Evolutionary conservation across 2,113 vertebrate species (phyloP), one percentile per base, ranked within the genome.

Genomic region (Lota lota): DNA sequence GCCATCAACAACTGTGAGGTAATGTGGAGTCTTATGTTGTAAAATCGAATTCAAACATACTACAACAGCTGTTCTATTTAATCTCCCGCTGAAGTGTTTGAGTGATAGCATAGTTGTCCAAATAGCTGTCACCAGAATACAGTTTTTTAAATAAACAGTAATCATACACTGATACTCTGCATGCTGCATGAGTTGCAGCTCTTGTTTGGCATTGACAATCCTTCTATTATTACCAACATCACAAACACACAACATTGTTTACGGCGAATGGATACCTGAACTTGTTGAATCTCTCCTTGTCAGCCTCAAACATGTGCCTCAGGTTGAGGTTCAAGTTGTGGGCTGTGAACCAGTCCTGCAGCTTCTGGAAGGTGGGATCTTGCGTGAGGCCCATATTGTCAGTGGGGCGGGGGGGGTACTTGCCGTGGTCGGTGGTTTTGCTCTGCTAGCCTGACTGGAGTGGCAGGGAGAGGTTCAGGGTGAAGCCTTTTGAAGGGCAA

Each of bases 251-350:
- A 33, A 6, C 28, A 33, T 4, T 6, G 7, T 33, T 33, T 4
- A 33, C 7, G 28, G 28, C 28, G 18, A 56, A 56, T 2, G 2
- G 18, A 75, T 10, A 6, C 96, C 95, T 97, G 88, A 97, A 88
- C 56, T 91, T 94, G 76, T 71, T 87, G 91, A 97, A 97, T 28
- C 96, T 91, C 3, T 94, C 92, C 79, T 91, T 91, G 70, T 97
- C 94, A 4, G 82, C 72, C 4, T 95, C 91, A 77, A 98, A 98
- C 84, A 97, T 92, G 68, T 91, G 80, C 81, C 96, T 93, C 86
- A 98, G 82, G 77, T 93, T 94, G 76, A 98, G 93, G 54, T 83
- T 87, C 61, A 90, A 68, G 53, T 83, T 80, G 50, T 95, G 90
- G 65, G 90, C 88, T 36, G 85, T 89, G 85, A 94, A 89, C 95